Evolutionary conservation across 2,113 vertebrate genomes (phyloP).

Genomic region (Marcusenius ussheri): DNA sequence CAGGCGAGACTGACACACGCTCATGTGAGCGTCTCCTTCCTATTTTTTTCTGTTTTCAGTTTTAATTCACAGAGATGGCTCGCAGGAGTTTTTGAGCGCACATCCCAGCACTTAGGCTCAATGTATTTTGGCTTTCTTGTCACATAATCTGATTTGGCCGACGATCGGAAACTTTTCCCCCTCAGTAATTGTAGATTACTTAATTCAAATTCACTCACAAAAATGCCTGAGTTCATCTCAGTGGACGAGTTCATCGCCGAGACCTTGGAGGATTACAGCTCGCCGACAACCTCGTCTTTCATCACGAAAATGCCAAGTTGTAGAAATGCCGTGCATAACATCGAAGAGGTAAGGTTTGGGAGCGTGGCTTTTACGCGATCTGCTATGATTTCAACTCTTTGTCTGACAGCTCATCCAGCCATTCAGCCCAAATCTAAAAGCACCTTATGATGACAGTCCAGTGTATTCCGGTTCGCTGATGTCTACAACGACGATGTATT

Average conservation of each 20-base stretch:
- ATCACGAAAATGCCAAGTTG: constrained; percentile 47
- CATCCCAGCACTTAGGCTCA: neutral
- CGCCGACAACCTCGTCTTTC: constrained; percentile 57
- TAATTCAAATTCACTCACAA: constrained; percentile 11
- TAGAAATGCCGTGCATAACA: constrained; percentile 45
- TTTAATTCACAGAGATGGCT: constrained; percentile 20
- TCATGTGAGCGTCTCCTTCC: constrained; percentile 17
- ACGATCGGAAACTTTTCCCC: constrained; percentile 9
- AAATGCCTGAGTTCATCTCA: constrained; percentile 49
- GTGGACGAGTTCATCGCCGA: constrained; percentile 50
- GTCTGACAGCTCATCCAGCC: constrained; percentile 5
- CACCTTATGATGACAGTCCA: neutral
- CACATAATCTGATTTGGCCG: neutral
- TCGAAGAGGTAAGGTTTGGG: constrained; percentile 49
- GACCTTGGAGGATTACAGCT: constrained; percentile 56
- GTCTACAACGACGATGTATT: neutral
- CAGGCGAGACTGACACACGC: constrained; percentile 18
- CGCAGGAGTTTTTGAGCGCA: neutral
- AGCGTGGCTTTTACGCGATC: neutral
- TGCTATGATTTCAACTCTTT: constrained; percentile 1
- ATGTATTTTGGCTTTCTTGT: neutral
- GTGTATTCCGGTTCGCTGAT: neutral
- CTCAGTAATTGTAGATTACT: neutral
- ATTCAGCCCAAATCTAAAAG: neutral
- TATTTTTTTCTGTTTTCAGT: constrained; percentile 12